Conservation (phyloP, 1,140 invertebrate genomes). For the Penaeus chinensis region DNA sequence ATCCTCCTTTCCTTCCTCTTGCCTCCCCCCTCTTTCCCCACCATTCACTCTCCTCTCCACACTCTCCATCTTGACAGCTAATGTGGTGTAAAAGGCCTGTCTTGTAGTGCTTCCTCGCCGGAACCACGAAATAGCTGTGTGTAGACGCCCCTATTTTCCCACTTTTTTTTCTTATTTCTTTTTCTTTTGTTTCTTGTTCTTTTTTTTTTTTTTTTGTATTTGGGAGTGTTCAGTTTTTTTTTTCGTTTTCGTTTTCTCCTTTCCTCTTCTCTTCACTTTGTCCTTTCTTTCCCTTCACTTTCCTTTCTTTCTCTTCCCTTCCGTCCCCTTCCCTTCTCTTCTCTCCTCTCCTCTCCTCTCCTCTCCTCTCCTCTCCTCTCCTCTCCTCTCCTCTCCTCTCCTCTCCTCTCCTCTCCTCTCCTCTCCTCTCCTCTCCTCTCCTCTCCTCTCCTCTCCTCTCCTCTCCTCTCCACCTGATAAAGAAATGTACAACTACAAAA, state of each 20-base stretch:
- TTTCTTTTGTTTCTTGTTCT: neutral
- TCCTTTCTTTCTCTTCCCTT: neutral
- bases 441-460: no score
- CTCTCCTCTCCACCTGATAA: no score
- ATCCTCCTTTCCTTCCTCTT: neutral
- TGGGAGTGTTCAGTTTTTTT: no score
- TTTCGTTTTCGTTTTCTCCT: neutral
- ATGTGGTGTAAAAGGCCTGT: no score
- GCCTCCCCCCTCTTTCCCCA: neutral
- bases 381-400: neutral
- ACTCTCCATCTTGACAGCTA: no score
- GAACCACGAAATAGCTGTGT: no score
- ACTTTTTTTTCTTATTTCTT: neutral
- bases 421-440: neutral
- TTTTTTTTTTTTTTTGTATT: neutral
- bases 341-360: neutral
- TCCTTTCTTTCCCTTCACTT: neutral
- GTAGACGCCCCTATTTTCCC: no score
- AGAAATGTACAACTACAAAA: no score
- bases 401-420: neutral
- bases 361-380: neutral
- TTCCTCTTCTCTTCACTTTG: neutral
- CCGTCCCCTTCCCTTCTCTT: neutral
- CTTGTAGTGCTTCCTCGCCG: no score
- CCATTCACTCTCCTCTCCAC: neutral